phyloP scores from a whole-genome alignment of 2,888 invertebrate genomes.

The Rutpela maculata region DNA sequence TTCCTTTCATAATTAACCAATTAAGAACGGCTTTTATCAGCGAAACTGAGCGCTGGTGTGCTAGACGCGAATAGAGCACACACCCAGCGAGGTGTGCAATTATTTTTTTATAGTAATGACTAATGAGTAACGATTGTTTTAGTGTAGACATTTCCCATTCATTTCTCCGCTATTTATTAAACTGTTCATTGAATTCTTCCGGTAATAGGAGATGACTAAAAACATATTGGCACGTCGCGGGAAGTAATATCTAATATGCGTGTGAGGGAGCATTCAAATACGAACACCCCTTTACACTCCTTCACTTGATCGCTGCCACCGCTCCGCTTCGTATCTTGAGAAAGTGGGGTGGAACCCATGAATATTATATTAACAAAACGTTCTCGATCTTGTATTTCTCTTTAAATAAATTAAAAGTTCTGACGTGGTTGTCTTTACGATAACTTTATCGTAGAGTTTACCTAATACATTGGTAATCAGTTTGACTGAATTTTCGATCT shows the following conservation, averaged over 20 bases:
- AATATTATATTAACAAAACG: slow-evolving; percentile 54
- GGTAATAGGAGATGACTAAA: slow-evolving; percentile 50
- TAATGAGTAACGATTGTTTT: background rate
- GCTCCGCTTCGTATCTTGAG: slow-evolving; percentile 28
- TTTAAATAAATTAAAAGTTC: slow-evolving; percentile 41
- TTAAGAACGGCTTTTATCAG: too few relatives aligned
- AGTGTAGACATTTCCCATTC: background rate
- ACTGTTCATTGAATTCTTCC: slow-evolving; percentile 39
- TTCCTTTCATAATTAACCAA: too few relatives aligned
- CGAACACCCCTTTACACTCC: slow-evolving; percentile 30
- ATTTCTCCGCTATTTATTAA: background rate
- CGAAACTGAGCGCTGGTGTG: too few relatives aligned
- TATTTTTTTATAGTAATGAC: too few relatives aligned
- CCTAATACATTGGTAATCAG: too few relatives aligned
- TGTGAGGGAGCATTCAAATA: slow-evolving; percentile 56
- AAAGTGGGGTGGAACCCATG: slow-evolving; percentile 50
- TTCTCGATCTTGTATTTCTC: slow-evolving; percentile 22
- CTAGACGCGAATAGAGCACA: too few relatives aligned
- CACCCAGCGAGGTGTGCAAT: too few relatives aligned
- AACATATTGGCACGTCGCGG: slow-evolving; percentile 50
- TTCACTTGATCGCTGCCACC: slow-evolving; percentile 28
- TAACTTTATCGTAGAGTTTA: background rate
- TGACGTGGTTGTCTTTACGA: background rate
- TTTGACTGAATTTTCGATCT: too few relatives aligned
- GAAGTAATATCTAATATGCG: slow-evolving; percentile 47